These are phyloP conservation scores for Alethe castanea DNA, from an alignment of 2,113 vertebrate genomes.

Conservation along the genomic window DNA sequence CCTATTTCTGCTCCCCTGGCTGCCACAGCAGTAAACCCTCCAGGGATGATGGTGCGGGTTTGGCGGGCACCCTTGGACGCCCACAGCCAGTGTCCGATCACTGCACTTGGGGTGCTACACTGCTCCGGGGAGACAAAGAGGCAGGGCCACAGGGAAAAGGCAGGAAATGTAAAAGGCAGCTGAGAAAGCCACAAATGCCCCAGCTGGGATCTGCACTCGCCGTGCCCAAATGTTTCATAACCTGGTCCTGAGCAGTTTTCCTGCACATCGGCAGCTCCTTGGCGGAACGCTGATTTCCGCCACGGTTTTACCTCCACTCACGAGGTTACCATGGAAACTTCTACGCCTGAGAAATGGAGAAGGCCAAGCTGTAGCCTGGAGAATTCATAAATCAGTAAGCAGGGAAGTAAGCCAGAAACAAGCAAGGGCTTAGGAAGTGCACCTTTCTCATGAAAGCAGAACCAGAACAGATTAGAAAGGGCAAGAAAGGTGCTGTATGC, in stretches of 20 bases:
- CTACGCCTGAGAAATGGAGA: slow-evolving; percentile 15
- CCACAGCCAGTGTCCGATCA: fast-evolving
- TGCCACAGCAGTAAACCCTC: not conserved
- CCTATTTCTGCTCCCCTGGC: not conserved
- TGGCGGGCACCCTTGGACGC: fast-evolving
- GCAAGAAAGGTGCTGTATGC: not conserved
- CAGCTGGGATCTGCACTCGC: not conserved
- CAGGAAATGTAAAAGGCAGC: not conserved
- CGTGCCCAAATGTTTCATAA: not conserved
- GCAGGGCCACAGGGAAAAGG: not conserved
- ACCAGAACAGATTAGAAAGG: fast-evolving
- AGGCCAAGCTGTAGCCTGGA: not conserved
- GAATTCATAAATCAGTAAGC: slow-evolving; percentile 3
- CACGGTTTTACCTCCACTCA: not conserved
- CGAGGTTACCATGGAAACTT: slow-evolving; percentile 50
- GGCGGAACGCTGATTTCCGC: not conserved
- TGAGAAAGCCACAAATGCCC: not conserved
- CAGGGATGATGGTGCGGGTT: fast-evolving
- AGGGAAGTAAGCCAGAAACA: not conserved
- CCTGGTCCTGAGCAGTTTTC: not conserved
- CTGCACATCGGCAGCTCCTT: not conserved
- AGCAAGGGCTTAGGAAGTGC: not conserved
- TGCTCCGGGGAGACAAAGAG: not conserved
- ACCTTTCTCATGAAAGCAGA: not conserved
- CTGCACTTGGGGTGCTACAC: too few relatives aligned